phyloP scores from a whole-genome alignment of 2,888 invertebrate genomes.

The Dasypogon diadema region DNA sequence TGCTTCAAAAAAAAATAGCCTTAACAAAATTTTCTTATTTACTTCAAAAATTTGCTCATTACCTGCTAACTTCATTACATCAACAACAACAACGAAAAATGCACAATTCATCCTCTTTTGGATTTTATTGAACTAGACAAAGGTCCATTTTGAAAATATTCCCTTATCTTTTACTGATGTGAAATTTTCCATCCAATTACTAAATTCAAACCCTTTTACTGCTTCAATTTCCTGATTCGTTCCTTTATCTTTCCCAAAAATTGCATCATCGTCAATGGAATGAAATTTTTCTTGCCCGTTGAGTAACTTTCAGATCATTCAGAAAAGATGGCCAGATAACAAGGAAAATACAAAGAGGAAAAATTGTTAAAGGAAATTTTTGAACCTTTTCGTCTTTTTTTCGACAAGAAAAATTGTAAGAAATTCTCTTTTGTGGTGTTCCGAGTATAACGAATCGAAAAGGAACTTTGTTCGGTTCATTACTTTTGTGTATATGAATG shows the following conservation, averaged over 20 bases:
- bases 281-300: conserved; percentile 28
- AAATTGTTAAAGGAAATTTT: conserved; percentile 6
- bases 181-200: conserved; percentile 41
- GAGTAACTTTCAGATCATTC: conserved; percentile 30
- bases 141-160: background rate
- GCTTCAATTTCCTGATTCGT: conserved; percentile 24
- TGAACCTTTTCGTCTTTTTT: background rate
- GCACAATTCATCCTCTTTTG: too few relatives aligned
- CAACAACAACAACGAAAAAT: too few relatives aligned
- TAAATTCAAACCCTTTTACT: conserved; percentile 33
- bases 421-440: background rate
- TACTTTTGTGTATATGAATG: background rate
- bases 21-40: too few relatives aligned
- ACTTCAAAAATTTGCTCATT: too few relatives aligned
- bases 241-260: conserved; percentile 32
- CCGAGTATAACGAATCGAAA: background rate
- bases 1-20: too few relatives aligned
- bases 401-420: too few relatives aligned
- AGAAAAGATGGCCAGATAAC: conserved; percentile 38
- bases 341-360: conserved; percentile 22
- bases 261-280: conserved; percentile 37
- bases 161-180: background rate
- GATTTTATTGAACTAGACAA: too few relatives aligned
- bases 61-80: too few relatives aligned
- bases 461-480: background rate